Percentiles rank a stretch among this genome's conserved stretches.
These are phyloP conservation scores for Uropetala carovei DNA, from an alignment of 2,888 invertebrate species.

Conservation along the genomic window DNA sequence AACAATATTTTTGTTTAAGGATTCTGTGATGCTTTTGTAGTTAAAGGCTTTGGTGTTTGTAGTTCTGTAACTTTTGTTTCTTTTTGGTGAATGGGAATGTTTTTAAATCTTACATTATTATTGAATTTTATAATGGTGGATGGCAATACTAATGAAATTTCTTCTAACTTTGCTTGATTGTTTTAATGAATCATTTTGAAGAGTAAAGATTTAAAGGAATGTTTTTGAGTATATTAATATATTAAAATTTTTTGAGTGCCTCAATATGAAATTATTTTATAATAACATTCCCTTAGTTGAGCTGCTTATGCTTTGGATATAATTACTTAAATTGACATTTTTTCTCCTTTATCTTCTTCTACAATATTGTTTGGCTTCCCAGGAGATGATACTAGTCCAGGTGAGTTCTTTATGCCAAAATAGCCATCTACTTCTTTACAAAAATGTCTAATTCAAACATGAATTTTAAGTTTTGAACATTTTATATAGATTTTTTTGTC, in stretches of 20 bases:
- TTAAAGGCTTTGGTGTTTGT: conserved; percentile 67
- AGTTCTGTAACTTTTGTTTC: conserved; percentile 65
- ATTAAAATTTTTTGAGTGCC: neutral
- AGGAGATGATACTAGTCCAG: conserved; percentile 65
- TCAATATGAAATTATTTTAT: neutral
- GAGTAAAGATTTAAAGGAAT: neutral
- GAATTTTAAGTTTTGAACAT: neutral
- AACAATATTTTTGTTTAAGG: conserved; percentile 68
- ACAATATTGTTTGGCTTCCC: conserved; percentile 39
- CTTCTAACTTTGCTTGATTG: neutral
- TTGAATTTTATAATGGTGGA: neutral
- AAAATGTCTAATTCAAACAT: neutral
- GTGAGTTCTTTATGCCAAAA: conserved; percentile 44
- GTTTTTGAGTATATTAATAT: neutral
- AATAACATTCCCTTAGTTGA: neutral
- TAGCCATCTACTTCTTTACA: neutral
- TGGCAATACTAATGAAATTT: conserved; percentile 14
- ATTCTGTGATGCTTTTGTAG: conserved; percentile 71
- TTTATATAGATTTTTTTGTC: neutral
- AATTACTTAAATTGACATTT: conserved; percentile 24
- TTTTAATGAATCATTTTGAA: too few relatives aligned
- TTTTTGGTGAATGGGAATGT: conserved; percentile 65
- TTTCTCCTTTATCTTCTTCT: conserved; percentile 52
- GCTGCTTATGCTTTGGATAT: neutral
- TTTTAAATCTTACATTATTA: conserved; percentile 33